phyloP scores from a whole-genome alignment of 2,113 vertebrate species.

The Hippocampus guttulatus region DNA sequence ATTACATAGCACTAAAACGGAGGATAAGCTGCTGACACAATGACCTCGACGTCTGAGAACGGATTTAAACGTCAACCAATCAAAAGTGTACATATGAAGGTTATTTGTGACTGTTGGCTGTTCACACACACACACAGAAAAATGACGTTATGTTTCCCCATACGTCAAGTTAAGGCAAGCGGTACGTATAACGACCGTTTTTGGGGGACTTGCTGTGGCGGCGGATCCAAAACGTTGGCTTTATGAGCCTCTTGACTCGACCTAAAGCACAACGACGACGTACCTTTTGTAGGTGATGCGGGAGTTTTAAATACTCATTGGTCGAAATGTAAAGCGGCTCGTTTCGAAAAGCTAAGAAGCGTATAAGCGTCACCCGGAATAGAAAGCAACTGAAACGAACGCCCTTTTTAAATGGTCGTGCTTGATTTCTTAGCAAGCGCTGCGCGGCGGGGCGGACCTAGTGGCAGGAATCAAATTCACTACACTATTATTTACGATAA shows the following conservation, averaged over 20 bases:
- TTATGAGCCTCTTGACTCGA: not conserved
- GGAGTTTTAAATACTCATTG: conserved; percentile 36
- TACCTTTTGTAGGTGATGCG: conserved; percentile 21
- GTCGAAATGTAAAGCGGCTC: conserved; percentile 6
- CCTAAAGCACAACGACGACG: conserved; percentile 5
- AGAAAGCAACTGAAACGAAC: not conserved
- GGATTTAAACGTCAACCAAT: conserved; percentile 14
- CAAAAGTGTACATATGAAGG: conserved; percentile 2
- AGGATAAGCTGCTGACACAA: conserved; percentile 14
- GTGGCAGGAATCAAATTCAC: no score
- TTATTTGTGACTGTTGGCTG: not conserved
- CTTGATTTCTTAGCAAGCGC: accelerated
- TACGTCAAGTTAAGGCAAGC: conserved; percentile 6
- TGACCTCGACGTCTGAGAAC: conserved; percentile 44
- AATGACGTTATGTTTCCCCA: not conserved
- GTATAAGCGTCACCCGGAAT: not conserved
- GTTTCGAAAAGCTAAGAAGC: not conserved
- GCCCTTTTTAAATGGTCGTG: not conserved
- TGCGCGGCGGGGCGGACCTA: conserved; percentile 37
- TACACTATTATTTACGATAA: no score
- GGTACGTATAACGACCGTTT: not conserved
- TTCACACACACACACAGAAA: not conserved
- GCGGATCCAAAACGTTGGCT: not conserved
- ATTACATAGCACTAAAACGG: conserved; percentile 22
- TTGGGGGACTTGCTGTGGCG: not conserved